Base-by-base conservation (phyloP, 2,113 vertebrate genomes). In the Ammospiza caudacuta region DNA sequence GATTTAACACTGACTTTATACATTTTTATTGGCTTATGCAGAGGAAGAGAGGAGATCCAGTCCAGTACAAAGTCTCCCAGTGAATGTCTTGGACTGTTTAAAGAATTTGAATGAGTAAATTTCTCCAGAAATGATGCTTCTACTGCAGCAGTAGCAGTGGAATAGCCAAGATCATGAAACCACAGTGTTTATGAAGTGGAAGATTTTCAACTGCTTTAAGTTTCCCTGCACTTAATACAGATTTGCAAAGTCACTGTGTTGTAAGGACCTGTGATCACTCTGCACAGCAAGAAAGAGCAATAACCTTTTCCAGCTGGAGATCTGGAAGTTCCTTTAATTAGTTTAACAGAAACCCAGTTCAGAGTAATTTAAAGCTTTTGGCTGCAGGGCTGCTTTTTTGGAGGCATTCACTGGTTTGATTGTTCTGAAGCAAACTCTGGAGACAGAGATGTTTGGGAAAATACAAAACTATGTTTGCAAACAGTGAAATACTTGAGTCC, bases 271-370 rank as follows among this genome's bases (percentile, higher is more conserved):
- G 55, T 17, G 69, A 49, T 59, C 21, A 1, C 66, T 84, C 37
- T 87, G 58, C 79, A 33, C 20, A 72, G 82, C 63, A 61, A 44
- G 70, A 80, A 57, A 67, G 87, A 57, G 79, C 52, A 90, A 22
- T 94, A 92, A 95, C 79, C 57, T 94, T 83, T 80, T 92, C 72
- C 82, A 92, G 70, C 67, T 94, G 87, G 67, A 90, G 72, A 66
- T 78, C 76, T 94, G 93, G 35, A 78, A 63, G 22, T 63, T 25
- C 57, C 44, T 89, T 93, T 79, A 88, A 90, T 91, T 80, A 70
- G 49, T 90, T 77, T 78, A 33, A 29, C 54, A 83, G 73, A 77
- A 80, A 93, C 55, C 9, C 77, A 68, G 55, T 58, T 90, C 72
- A 62, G 54, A 74, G 33, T 51, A 37, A 81, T 90, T 80, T 63